Evolutionary conservation across 2,113 vertebrate species (phyloP).

Genomic region (Pycnonotus jocosus): DNA sequence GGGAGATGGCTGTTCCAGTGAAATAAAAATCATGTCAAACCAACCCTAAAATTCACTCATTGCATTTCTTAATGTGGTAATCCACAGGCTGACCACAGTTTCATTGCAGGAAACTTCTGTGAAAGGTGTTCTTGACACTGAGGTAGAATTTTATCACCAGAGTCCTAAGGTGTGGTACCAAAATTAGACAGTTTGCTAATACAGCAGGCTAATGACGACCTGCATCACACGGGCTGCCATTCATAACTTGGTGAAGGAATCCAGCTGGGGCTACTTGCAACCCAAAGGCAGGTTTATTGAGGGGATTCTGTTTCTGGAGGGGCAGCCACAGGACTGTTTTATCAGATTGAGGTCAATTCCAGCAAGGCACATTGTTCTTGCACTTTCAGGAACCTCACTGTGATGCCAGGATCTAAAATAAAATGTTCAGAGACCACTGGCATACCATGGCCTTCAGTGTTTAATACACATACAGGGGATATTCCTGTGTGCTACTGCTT

Average conservation of each 20-base stretch:
- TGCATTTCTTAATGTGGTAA: neutral
- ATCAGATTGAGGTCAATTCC: neutral
- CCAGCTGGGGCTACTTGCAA: neutral
- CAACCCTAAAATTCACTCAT: neutral
- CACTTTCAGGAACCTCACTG: neutral
- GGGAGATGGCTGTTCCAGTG: neutral
- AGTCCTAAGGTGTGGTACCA: neutral
- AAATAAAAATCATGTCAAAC: neutral
- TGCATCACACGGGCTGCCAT: fast-evolving
- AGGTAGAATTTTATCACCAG: neutral
- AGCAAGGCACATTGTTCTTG: fast-evolving
- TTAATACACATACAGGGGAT: neutral
- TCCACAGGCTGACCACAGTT: neutral
- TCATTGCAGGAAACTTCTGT: fast-evolving
- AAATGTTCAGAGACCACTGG: neutral
- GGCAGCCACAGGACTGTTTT: neutral
- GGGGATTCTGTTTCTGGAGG: neutral
- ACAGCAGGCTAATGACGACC: neutral
- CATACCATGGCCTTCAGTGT: neutral
- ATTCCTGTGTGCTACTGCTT: neutral
- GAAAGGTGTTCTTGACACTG: neutral
- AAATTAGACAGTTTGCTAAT: neutral
- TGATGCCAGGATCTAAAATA: neutral
- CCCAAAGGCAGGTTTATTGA: neutral
- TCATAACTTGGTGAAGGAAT: neutral